These are phyloP conservation scores for Mystacornis crossleyi DNA, from an alignment of 2,113 vertebrate genomes.

Conservation along the genomic window DNA sequence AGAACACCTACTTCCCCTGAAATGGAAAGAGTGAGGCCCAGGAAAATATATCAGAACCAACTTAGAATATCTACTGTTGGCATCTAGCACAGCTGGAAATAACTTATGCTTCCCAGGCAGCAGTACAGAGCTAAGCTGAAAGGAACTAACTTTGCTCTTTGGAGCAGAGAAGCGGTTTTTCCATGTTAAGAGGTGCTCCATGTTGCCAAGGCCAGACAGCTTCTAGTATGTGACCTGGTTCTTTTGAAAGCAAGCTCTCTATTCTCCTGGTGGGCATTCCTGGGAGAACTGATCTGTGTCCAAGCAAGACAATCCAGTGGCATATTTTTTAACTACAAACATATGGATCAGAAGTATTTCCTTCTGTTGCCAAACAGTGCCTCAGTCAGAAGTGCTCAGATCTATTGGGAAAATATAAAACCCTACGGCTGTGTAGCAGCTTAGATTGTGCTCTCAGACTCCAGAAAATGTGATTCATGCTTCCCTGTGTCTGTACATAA, in stretches of 20 bases:
- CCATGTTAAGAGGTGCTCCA: not conserved
- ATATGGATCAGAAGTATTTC: not conserved
- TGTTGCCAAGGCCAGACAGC: not conserved
- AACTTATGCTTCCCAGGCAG: not conserved
- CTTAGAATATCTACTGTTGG: not conserved
- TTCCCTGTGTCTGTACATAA: not conserved
- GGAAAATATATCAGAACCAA: not conserved
- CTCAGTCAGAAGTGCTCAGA: not conserved
- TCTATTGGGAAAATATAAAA: not conserved
- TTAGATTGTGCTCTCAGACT: not conserved
- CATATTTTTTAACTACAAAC: not conserved
- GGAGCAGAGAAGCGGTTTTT: not conserved
- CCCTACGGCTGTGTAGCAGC: not conserved
- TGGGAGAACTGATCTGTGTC: not conserved
- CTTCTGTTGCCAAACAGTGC: not conserved
- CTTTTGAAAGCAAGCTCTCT: constrained; percentile 20
- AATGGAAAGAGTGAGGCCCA: not conserved
- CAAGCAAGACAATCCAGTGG: not conserved
- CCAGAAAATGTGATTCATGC: not conserved
- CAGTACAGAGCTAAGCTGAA: not conserved
- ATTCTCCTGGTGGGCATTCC: not conserved
- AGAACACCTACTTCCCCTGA: not conserved
- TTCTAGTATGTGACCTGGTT: not conserved
- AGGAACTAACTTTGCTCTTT: not conserved
- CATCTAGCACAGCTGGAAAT: constrained; percentile 9